phyloP scores from a whole-genome alignment of 2,113 vertebrate genomes.

The Apeltes quadracus region DNA sequence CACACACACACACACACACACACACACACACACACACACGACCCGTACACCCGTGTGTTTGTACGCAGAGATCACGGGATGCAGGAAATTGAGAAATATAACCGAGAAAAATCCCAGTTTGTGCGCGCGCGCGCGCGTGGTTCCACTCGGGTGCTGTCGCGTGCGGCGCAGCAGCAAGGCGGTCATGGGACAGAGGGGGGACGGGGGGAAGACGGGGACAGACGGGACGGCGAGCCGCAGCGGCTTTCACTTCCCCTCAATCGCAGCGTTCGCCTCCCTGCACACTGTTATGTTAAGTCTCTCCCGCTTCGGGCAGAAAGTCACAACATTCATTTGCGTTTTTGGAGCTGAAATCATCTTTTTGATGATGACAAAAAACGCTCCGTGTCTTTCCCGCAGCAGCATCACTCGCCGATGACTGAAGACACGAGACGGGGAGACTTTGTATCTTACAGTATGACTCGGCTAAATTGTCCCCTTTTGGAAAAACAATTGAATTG shows the following conservation, averaged over 20 bases:
- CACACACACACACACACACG: too few species aligned
- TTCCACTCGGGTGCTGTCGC: constrained; percentile 63
- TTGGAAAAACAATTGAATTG: too few species aligned
- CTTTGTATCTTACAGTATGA: constrained; percentile 19
- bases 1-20: too few species aligned
- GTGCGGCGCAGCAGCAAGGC: constrained; percentile 66
- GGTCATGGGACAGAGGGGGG: constrained; percentile 61
- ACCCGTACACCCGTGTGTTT: constrained; percentile 29
- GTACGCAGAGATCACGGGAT: constrained; percentile 45
- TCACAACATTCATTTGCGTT: background rate
- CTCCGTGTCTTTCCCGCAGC: too few species aligned
- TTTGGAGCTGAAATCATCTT: background rate
- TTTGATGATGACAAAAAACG: background rate
- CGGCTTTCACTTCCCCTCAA: too few species aligned
- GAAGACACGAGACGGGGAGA: constrained; percentile 37
- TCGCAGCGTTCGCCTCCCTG: too few species aligned
- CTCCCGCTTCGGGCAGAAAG: background rate
- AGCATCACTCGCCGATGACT: constrained; percentile 45
- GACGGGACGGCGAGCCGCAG: too few species aligned
- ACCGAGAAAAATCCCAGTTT: background rate
- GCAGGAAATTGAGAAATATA: background rate
- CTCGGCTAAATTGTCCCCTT: constrained; percentile 7
- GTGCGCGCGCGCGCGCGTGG: constrained; percentile 22
- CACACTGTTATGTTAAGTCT: background rate
- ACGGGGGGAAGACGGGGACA: constrained; percentile 28